These are phyloP conservation scores for Dilophus febrilis DNA, from an alignment of 2,888 invertebrate genomes.

Conservation along the genomic window DNA sequence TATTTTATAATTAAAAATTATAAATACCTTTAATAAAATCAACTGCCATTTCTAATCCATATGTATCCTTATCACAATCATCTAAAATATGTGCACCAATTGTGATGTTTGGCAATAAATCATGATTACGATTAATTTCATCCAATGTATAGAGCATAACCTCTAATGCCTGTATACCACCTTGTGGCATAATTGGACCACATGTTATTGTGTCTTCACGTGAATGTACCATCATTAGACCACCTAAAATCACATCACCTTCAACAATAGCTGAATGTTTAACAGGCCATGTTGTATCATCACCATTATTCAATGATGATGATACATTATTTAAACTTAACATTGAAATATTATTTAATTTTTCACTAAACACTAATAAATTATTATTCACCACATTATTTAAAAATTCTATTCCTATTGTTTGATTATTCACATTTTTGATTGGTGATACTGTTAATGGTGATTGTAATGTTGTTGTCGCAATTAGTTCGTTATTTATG, in stretches of 20 bases:
- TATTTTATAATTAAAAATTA: too few relatives aligned
- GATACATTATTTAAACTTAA: too few relatives aligned
- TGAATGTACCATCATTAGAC: conserved; percentile 91
- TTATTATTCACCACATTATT: too few relatives aligned
- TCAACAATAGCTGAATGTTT: conserved; percentile 75
- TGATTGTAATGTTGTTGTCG: too few relatives aligned
- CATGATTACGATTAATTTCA: conserved; percentile 44
- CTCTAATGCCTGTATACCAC: conserved; percentile 74
- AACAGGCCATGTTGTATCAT: conserved; percentile 50
- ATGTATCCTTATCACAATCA: conserved; percentile 91
- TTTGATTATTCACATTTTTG: too few relatives aligned
- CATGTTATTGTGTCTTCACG: conserved; percentile 75
- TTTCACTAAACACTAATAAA: too few relatives aligned
- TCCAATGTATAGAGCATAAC: conserved; percentile 86
- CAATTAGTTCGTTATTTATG: too few relatives aligned
- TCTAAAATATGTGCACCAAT: conserved; percentile 81
- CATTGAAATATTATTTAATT: too few relatives aligned
- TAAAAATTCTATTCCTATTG: too few relatives aligned
- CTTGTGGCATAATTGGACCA: conserved; percentile 89
- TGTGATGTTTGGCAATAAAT: conserved; percentile 56
- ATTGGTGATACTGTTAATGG: too few relatives aligned
- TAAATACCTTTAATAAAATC: conserved; percentile 84
- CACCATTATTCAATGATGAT: too few relatives aligned
- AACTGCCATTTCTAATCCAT: conserved; percentile 87
- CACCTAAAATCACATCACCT: conserved; percentile 77